These are phyloP conservation scores for Falco rusticolus DNA, from an alignment of 2,797 vertebrate genomes.

Conservation along the genomic window DNA sequence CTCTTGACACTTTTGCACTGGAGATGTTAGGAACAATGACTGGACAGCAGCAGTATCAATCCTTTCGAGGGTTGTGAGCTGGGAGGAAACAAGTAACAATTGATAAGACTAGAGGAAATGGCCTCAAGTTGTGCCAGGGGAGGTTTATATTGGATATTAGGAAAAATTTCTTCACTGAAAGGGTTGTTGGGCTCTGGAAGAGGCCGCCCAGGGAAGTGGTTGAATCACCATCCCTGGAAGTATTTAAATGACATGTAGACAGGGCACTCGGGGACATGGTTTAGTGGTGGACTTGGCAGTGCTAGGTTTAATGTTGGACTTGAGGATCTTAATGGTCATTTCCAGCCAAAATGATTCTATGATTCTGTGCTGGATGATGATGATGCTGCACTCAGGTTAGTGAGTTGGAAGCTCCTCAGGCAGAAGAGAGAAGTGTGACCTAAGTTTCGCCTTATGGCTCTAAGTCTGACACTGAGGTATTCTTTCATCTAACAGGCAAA, in stretches of 20 bases:
- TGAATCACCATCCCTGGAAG: neutral
- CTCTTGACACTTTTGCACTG: neutral
- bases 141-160: neutral
- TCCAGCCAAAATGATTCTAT: neutral
- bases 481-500: neutral
- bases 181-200: neutral
- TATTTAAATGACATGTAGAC: neutral
- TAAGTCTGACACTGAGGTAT: neutral
- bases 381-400: neutral
- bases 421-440: neutral
- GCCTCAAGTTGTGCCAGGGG: neutral
- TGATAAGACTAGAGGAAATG: neutral
- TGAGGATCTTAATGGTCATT: neutral
- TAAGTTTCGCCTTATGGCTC: neutral
- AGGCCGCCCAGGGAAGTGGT: neutral
- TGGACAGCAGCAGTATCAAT: accelerated
- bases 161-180: neutral
- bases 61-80: neutral
- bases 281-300: neutral
- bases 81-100: neutral
- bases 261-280: neutral
- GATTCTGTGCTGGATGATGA: neutral
- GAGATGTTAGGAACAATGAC: neutral
- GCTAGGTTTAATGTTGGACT: neutral
- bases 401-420: neutral